Evolutionary conservation across 1,140 invertebrate species (phyloP).

Genomic region (Scylla paramamosain): DNA sequence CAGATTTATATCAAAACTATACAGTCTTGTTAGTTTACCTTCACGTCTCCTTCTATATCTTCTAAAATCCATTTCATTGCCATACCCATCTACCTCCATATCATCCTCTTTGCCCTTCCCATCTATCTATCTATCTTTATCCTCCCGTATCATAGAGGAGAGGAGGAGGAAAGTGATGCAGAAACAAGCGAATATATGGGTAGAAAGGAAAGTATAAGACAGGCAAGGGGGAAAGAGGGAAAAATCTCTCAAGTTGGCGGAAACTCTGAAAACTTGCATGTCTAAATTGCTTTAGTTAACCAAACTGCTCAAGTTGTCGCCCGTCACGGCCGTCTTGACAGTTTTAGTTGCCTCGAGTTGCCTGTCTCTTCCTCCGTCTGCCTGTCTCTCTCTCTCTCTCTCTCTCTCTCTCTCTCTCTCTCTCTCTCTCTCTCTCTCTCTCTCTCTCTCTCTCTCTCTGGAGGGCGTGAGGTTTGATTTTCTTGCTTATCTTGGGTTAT

Average conservation of each 20-base stretch:
- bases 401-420: background rate
- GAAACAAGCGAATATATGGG: background rate
- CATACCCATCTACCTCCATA: no score
- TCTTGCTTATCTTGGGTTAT: no score
- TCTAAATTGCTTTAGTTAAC: constrained; percentile 53
- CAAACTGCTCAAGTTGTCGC: constrained; percentile 22
- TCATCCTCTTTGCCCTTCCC: no score
- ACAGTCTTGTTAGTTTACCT: no score
- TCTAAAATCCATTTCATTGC: no score
- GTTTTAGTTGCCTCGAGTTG: background rate
- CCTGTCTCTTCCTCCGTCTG: background rate
- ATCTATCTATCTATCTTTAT: no score
- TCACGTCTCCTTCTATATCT: no score
- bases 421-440: no score
- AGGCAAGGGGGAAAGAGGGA: background rate
- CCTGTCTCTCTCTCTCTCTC: background rate
- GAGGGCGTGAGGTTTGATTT: no score
- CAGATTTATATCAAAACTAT: no score
- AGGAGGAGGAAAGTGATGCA: background rate
- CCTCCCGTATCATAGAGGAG: no score
- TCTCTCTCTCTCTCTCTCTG: no score
- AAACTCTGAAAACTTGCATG: constrained; percentile 8
- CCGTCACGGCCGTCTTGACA: background rate
- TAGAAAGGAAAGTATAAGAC: background rate
- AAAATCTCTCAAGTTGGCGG: background rate